Conservation (phyloP, 1,140 invertebrate species). For the Branchinecta lindahli region DNA sequence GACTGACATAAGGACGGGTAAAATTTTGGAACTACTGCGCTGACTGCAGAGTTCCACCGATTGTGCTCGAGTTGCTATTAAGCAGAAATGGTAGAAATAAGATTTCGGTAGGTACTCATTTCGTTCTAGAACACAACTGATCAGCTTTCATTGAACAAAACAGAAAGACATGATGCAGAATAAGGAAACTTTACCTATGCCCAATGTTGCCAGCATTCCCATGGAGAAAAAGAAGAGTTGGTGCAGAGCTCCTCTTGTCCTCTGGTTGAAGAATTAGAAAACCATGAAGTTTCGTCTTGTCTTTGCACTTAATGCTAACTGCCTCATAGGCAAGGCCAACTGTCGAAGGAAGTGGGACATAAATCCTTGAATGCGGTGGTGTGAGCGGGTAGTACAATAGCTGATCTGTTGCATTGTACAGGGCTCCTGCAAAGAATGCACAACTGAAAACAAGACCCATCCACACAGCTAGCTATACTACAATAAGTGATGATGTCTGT, state of each 20-base stretch:
- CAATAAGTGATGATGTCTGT: too few species aligned
- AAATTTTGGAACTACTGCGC: too few species aligned
- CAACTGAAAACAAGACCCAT: neutral
- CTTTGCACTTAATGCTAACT: constrained; percentile 53
- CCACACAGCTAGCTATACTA: too few species aligned
- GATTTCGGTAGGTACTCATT: too few species aligned
- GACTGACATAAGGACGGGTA: too few species aligned
- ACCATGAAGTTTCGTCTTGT: constrained; percentile 65
- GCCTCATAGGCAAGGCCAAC: constrained; percentile 71
- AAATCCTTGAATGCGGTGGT: constrained; percentile 66
- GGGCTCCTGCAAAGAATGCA: constrained; percentile 39
- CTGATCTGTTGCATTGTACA: constrained; percentile 71
- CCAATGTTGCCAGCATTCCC: constrained; percentile 95
- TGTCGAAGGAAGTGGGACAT: constrained; percentile 64
- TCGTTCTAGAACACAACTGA: too few species aligned
- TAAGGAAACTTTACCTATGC: constrained; percentile 44
- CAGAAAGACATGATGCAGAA: too few species aligned
- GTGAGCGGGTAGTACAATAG: constrained; percentile 75
- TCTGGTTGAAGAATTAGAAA: constrained; percentile 67
- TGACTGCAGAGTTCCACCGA: too few species aligned
- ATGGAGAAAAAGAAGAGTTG: constrained; percentile 79
- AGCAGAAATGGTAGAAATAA: too few species aligned
- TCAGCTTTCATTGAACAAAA: too few species aligned
- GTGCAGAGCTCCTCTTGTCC: constrained; percentile 42
- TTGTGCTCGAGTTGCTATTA: too few species aligned